A percentile compares a stretch with the other conserved stretches of the same genome.
phyloP scores from a whole-genome alignment of 1,140 invertebrate genomes.

The Pogonognathellus flavescens region DNA sequence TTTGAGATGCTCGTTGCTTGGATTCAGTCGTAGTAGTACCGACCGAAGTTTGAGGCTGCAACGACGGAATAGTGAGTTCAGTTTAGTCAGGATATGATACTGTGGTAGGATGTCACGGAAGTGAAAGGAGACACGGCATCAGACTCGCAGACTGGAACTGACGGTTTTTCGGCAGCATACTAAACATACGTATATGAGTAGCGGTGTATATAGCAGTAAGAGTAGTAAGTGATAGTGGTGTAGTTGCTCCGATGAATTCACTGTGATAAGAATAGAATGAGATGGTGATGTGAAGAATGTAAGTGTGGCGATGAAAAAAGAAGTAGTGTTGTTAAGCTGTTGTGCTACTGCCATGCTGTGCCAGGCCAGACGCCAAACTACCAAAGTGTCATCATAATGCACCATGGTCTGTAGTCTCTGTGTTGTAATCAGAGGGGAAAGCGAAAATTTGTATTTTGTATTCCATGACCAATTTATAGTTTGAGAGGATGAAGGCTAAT shows the following conservation, averaged over 20 bases:
- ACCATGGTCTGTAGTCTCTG: background rate
- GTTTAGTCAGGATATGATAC: conserved; percentile 19
- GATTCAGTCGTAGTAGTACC: background rate
- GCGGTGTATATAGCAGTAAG: background rate
- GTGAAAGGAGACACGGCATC: background rate
- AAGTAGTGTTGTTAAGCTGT: conserved; percentile 12
- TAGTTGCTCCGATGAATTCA: conserved; percentile 13
- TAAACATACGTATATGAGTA: background rate
- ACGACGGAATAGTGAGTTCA: conserved; percentile 4
- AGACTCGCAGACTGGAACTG: background rate
- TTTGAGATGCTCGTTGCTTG: no score
- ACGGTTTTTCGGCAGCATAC: background rate
- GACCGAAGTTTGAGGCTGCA: background rate
- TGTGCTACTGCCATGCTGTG: background rate
- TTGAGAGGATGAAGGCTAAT: background rate
- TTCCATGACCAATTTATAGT: background rate
- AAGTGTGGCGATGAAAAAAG: conserved; percentile 39
- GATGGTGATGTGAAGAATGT: conserved; percentile 24
- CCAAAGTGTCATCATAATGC: background rate
- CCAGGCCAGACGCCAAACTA: background rate
- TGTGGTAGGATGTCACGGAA: conserved; percentile 29
- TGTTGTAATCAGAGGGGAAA: background rate
- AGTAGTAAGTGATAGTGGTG: background rate
- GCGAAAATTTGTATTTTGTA: conserved; percentile 1
- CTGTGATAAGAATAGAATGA: conserved; percentile 10